phyloP scores from a whole-genome alignment of 2,113 vertebrate species.

The Lophius piscatorius region DNA sequence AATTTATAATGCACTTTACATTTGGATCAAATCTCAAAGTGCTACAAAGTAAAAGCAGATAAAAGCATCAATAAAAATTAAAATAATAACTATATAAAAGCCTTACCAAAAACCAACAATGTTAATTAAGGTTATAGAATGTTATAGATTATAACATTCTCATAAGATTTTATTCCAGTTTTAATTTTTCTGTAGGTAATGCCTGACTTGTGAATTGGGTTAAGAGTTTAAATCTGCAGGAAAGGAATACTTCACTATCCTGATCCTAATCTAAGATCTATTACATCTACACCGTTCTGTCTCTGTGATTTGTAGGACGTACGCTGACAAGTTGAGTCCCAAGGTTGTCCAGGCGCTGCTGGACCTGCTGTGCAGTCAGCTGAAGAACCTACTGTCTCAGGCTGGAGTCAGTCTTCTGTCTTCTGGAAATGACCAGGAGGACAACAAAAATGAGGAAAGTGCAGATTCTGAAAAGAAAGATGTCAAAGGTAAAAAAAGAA shows the following conservation, averaged over 20 bases:
- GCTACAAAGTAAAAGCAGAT: too few species aligned
- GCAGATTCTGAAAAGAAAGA: conserved; percentile 90
- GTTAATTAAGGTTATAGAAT: too few species aligned
- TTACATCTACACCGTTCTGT: not conserved
- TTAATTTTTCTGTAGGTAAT: too few species aligned
- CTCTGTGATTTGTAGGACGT: conserved; percentile 80
- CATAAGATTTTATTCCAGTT: too few species aligned
- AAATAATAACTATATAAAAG: too few species aligned
- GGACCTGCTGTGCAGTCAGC: conserved; percentile 95
- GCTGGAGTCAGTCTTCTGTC: conserved; percentile 87
- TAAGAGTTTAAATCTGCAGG: conserved; percentile 34
- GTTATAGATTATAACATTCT: too few species aligned
- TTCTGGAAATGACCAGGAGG: conserved; percentile 83
- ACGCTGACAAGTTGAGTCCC: conserved; percentile 93
- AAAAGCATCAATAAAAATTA: too few species aligned
- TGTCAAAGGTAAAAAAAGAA: conserved; percentile 88
- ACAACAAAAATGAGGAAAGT: conserved; percentile 79
- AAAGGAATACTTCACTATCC: not conserved
- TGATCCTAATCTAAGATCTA: not conserved
- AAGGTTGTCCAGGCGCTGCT: conserved; percentile 96
- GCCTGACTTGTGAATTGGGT: too few species aligned
- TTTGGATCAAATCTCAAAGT: too few species aligned
- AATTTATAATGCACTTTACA: too few species aligned
- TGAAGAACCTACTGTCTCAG: conserved; percentile 95
- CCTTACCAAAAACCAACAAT: too few species aligned